Base-by-base conservation (phyloP, 2,888 invertebrate species). In the Clostera curtula region DNA sequence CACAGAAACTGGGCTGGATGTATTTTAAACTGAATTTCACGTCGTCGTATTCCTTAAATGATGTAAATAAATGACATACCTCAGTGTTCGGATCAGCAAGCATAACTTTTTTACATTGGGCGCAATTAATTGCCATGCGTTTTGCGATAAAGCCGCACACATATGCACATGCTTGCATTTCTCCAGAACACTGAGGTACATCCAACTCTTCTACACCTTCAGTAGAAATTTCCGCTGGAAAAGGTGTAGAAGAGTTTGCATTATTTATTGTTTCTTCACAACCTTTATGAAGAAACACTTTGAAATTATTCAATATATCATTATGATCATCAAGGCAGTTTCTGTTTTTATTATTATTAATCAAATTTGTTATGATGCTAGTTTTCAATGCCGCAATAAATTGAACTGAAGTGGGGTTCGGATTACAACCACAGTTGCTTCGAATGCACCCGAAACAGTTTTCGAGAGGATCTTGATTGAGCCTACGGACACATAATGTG, bases 61-160 rank as follows among this genome's bases (percentile, higher is more conserved):
- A n/a, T n/a, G n/a, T n/a, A 31, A 31, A 31, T 19, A 24, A 24
- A 24, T 27, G 27, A 22, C 22, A 25, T 15, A 27, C 19, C 25
- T 34, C 28, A 31, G 28, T 25, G 28, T 35, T 35, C 23, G 10
- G 27, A 12, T 34, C 29, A 3, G 24, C 24, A 21, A 35, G 29
- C 23, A 35, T 25, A 6, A 16, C 11, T 13, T 7, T 22, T 22
- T 16, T 21, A 11, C 21, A 27, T 4, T 8, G 8, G 9, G 9
- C 7, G 12, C 27, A 27, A 15, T 21, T 11, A 11, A 16, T 3
- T 10, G 9, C n/a, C 5, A 22, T 6, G 20, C 20, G 20, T 29
- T 31, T 35, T 2, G 10, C 9, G 5, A 29, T 29, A 16, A 35
- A 35, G 7, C 29, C 27, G 9, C 24, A 26, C 5, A 29, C 25